phyloP scores from a whole-genome alignment of 2,888 invertebrate species.

The Marronus borbonicus region DNA sequence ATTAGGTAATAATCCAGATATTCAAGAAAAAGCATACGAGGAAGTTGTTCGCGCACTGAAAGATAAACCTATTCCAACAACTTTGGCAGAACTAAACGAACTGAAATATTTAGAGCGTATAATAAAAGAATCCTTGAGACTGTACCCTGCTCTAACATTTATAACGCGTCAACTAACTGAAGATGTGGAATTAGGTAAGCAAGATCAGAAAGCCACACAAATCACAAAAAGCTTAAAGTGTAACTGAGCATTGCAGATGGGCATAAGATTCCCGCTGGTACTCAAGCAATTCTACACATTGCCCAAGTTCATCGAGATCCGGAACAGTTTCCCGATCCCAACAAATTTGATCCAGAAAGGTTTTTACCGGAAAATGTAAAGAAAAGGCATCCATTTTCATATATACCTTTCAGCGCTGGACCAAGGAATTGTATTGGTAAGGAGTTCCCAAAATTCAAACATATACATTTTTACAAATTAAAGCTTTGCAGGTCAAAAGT shows the following conservation, averaged over 20 bases:
- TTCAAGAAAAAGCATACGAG: constrained; percentile 69
- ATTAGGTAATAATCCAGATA: constrained; percentile 60
- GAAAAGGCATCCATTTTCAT: constrained; percentile 58
- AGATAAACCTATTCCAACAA: constrained; percentile 64
- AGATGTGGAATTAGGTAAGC: constrained; percentile 64
- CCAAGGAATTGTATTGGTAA: constrained; percentile 38
- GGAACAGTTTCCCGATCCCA: constrained; percentile 64
- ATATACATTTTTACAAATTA: neutral
- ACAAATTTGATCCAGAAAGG: constrained; percentile 65
- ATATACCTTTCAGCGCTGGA: constrained; percentile 43
- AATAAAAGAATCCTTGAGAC: constrained; percentile 72
- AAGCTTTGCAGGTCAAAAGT: constrained; percentile 45
- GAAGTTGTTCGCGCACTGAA: constrained; percentile 72
- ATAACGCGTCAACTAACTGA: constrained; percentile 68
- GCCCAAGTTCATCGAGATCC: constrained; percentile 67
- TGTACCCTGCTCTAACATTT: constrained; percentile 74
- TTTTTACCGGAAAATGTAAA: constrained; percentile 64
- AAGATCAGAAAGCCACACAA: neutral
- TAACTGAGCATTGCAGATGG: constrained; percentile 58
- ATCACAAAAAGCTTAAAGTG: no score
- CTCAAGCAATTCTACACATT: constrained; percentile 59
- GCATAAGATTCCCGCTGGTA: constrained; percentile 60
- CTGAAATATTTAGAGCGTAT: constrained; percentile 74
- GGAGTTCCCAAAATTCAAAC: neutral
- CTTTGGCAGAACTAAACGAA: constrained; percentile 64